Percentiles rank a stretch among this genome's conserved stretches.
These are phyloP conservation scores for Aramus guarauna DNA, from an alignment of 2,113 vertebrate genomes.

Conservation along the genomic window DNA sequence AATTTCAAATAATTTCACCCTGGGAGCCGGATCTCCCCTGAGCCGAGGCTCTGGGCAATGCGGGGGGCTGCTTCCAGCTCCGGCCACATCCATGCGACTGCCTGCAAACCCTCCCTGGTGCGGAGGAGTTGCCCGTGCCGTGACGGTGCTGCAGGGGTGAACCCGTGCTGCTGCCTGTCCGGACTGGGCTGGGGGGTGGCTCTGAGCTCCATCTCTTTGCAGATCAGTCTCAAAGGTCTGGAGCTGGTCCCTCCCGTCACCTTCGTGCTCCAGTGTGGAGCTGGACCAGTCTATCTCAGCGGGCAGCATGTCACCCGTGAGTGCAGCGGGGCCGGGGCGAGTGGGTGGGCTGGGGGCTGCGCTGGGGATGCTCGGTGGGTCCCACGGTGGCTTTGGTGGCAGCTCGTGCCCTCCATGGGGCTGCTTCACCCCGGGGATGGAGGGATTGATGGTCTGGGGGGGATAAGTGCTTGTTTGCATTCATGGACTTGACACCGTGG, in stretches of 20 bases:
- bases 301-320: conserved; percentile 67
- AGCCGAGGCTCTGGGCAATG: background rate
- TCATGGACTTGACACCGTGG: fast-evolving
- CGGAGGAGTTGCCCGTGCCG: background rate
- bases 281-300: conserved; percentile 68
- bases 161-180: background rate
- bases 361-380: background rate
- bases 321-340: background rate
- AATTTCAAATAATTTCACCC: too few species aligned
- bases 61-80: background rate
- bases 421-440: fast-evolving
- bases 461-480: too few species aligned
- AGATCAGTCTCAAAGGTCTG: conserved; percentile 66
- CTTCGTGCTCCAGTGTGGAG: conserved; percentile 65
- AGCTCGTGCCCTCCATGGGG: background rate
- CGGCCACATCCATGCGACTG: background rate
- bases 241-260: conserved; percentile 69
- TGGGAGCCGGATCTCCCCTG: fast-evolving
- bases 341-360: background rate
- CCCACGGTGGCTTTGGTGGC: background rate
- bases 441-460: background rate
- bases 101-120: background rate
- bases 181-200: too few species aligned
- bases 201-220: background rate
- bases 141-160: too few species aligned